Base-by-base conservation (phyloP, 2,888 invertebrate genomes). In the Pterobdella sp. region DNA sequence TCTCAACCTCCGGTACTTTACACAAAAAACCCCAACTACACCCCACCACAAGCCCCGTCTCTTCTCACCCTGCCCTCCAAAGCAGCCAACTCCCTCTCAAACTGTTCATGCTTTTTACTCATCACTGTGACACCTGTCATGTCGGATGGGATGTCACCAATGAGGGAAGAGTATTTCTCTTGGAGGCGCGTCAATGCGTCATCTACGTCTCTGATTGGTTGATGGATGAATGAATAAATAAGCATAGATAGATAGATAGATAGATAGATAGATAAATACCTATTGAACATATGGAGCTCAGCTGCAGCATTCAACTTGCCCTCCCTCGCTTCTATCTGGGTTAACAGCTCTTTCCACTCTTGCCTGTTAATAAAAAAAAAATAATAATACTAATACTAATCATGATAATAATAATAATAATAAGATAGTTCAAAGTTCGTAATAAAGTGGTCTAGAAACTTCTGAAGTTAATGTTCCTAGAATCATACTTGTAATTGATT, bases 231-330 rank as follows among this genome's bases (percentile, higher is more conserved):
- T 14, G n/a, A 26, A 56, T 26, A 56, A 26, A 56, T 22, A 26
- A 26, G n/a, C 3, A 26, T 22, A 18, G n/a, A 4, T 4, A 56
- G n/a, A 3, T 22, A 56, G 60, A 26, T 56, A n/a, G 60, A n/a
- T n/a, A n/a, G n/a, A n/a, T n/a, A n/a, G n/a, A n/a, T n/a, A n/a
- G n/a, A n/a, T n/a, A n/a, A n/a, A 14, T 22, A 56, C 60, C 60
- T 89, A 85, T 97, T 96, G 88, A 95, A 97, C 73, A 94, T 88
- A 84, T 97, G 97, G 77, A 97, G 93, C 86, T 96, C 94, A 14
- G 93, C 95, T 0, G 97, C 97, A 0, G 94, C 96, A 81, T 90
- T 89, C 56, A 98, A 86, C 63, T 93, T 90, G 76, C 90, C 89
- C 77, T 92, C 92, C 22, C 96, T 88, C 68, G 91, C 89, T 78